Conservation (phyloP, 2,888 invertebrate species). For the Callyntrura sp. region DNA sequence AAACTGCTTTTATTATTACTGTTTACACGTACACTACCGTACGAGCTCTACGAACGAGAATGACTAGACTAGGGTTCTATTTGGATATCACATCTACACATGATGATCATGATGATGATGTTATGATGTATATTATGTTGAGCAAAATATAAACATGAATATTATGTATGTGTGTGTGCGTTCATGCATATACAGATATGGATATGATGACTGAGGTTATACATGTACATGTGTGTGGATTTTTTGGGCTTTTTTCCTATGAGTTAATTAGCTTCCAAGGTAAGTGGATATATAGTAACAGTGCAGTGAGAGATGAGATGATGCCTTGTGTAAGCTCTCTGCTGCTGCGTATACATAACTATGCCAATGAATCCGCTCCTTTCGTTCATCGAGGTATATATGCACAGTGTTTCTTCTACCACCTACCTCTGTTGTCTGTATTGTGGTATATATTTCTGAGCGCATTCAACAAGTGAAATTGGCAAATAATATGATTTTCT, state of each 20-base stretch:
- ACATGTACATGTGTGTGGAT: background rate
- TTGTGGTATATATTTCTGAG: background rate
- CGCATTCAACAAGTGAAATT: slow-evolving; percentile 50
- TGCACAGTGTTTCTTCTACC: background rate
- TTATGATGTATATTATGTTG: no score
- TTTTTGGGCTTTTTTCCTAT: slow-evolving; percentile 8
- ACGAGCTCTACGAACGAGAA: no score
- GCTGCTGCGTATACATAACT: background rate
- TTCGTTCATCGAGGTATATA: slow-evolving; percentile 26
- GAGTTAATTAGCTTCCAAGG: slow-evolving; percentile 56
- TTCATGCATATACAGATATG: no score
- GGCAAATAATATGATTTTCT: slow-evolving; percentile 38
- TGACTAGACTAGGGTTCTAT: background rate
- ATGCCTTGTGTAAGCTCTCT: background rate
- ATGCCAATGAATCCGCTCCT: background rate
- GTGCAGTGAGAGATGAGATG: background rate
- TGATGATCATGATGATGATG: background rate
- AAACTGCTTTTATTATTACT: slow-evolving; percentile 55
- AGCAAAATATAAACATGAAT: no score
- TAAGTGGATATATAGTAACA: slow-evolving; percentile 8
- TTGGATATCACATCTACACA: background rate
- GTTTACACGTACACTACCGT: slow-evolving; percentile 30
- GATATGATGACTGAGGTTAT: slow-evolving; percentile 15
- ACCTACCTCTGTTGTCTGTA: no score
- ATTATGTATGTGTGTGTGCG: background rate